phyloP scores from a whole-genome alignment of 1,140 invertebrate genomes.

The Ceratitis capitata region DNA sequence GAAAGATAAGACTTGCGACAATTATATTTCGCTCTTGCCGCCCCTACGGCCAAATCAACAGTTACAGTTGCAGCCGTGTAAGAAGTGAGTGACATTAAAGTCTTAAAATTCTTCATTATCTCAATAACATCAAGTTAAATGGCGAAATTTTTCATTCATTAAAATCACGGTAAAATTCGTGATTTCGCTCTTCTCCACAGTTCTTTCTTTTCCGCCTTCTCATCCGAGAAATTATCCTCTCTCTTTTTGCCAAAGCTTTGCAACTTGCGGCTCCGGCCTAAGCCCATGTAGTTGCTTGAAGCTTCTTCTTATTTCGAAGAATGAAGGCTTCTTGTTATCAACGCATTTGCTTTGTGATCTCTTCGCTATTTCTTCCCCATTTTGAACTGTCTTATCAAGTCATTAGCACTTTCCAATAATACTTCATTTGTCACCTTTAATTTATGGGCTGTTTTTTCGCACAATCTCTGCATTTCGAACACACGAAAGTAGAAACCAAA shows the following conservation, averaged over 20 bases:
- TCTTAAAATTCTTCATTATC: neutral
- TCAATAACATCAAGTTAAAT: neutral
- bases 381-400: neutral
- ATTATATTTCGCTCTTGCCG: neutral
- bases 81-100: neutral
- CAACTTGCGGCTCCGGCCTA: too few species aligned
- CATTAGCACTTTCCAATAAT: neutral
- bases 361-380: neutral
- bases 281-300: neutral
- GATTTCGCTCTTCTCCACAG: neutral
- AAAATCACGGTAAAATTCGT: neutral
- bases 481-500: neutral
- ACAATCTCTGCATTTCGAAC: neutral
- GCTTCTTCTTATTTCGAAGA: too few species aligned
- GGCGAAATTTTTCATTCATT: constrained; percentile 2
- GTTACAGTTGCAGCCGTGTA: neutral
- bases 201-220: neutral
- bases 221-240: neutral
- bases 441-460: neutral
- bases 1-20: neutral
- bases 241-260: neutral
- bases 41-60: neutral
- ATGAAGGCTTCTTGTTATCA: too few species aligned
- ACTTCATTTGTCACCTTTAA: too few species aligned
- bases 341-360: neutral